Conservation (phyloP, 1,140 invertebrate species). For the Penaeus indicus region DNA sequence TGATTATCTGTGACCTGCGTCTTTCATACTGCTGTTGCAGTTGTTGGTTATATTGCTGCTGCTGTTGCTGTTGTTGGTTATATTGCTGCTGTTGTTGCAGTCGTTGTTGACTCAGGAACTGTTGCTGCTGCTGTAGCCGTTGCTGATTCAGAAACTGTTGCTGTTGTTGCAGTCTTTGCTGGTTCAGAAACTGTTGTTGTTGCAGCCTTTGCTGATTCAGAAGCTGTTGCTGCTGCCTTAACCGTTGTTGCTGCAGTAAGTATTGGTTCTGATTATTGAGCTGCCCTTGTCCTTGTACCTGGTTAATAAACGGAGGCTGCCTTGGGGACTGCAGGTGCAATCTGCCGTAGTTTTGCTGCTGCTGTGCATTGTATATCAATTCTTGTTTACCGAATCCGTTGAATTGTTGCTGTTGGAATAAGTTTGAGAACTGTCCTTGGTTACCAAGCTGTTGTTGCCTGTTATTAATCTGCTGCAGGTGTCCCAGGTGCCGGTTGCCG, state of each 20-base stretch:
- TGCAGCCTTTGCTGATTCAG: background rate
- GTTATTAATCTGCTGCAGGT: background rate
- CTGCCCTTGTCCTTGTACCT: background rate
- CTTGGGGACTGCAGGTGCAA: too few relatives aligned
- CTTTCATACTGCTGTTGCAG: background rate
- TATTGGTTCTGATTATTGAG: background rate
- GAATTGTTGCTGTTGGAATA: background rate
- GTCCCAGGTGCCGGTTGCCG: background rate
- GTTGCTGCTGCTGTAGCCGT: background rate
- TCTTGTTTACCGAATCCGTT: too few relatives aligned
- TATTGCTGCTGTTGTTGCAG: background rate
- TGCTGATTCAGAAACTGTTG: background rate
- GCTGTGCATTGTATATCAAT: too few relatives aligned
- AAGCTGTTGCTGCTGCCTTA: too few relatives aligned
- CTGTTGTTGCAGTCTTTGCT: too few relatives aligned
- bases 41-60: background rate
- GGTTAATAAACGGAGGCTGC: too few relatives aligned
- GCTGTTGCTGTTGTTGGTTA: background rate
- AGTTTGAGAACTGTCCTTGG: background rate
- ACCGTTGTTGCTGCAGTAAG: too few relatives aligned
- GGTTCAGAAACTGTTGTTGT: background rate
- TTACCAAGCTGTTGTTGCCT: background rate
- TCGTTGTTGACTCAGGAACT: background rate
- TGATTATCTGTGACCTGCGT: background rate
- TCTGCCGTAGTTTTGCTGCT: too few relatives aligned